Percentiles rank a stretch among this genome's conserved stretches.
phyloP scores from a whole-genome alignment of 2,797 vertebrate species.

The Lithobates sylvaticus region DNA sequence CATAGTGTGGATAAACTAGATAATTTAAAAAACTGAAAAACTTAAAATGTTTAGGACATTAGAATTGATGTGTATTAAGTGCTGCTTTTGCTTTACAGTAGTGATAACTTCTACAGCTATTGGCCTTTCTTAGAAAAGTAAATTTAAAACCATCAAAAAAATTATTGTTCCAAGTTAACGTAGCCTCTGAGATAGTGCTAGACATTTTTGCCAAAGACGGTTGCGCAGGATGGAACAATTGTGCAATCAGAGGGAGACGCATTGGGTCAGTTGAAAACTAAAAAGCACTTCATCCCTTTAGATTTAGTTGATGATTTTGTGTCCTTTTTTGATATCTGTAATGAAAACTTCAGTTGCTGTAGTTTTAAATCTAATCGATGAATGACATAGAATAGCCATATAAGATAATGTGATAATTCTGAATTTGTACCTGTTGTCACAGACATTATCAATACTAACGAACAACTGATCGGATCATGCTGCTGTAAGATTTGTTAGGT shows the following conservation, averaged over 20 bases:
- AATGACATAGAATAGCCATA: conserved; percentile 98
- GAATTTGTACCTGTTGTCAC: conserved; percentile 90
- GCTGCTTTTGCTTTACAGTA: conserved; percentile 71
- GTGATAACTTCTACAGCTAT: conserved; percentile 76
- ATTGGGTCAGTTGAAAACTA: conserved; percentile 74
- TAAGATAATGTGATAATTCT: conserved; percentile 91
- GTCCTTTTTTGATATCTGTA: conserved; percentile 92
- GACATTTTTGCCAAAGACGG: conserved; percentile 66
- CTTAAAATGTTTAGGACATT: conserved; percentile 71
- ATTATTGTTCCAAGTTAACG: conserved; percentile 29
- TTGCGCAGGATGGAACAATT: conserved; percentile 67
- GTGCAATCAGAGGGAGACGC: conserved; percentile 67
- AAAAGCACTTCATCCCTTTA: conserved; percentile 81
- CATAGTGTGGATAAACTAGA: conserved; percentile 65
- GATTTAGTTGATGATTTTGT: conserved; percentile 94
- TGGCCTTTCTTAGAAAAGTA: conserved; percentile 68
- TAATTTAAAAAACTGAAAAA: neutral
- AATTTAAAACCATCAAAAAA: neutral
- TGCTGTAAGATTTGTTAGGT: conserved; percentile 89
- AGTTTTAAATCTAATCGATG: conserved; percentile 91
- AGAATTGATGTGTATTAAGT: conserved; percentile 71
- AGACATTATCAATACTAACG: conserved; percentile 89
- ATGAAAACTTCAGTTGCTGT: conserved; percentile 92
- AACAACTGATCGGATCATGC: conserved; percentile 88
- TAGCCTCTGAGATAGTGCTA: conserved; percentile 65